Base-by-base conservation (phyloP, 2,888 invertebrate genomes). In the Taphrorychus bicolor region DNA sequence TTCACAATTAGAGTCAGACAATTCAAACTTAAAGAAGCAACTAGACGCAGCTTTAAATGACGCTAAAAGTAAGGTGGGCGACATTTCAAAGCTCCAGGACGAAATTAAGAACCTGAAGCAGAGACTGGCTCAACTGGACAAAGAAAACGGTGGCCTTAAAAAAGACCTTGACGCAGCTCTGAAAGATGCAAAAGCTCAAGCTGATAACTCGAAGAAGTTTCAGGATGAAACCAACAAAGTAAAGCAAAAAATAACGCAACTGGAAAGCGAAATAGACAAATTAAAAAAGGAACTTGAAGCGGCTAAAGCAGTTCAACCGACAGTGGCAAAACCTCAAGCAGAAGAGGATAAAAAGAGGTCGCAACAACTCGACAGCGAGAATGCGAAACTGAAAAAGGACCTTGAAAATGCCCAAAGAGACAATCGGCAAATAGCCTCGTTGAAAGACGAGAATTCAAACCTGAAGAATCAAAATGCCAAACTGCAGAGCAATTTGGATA, bases 61-160 rank as follows among this genome's bases (percentile, higher is more conserved):
- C n/a, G 54, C 69, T 1, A 73, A 72, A 63, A 69, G 61, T 24
- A 65, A 66, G 19, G 52, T 59, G 0, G 45, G 42, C 0, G 72
- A 53, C 48, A 59, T 71, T 17, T 64, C 70, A n/a, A 66, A 65
- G 41, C 42, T 66, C 3, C 72, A 75, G 41, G 73, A 70, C 19
- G 72, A 73, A 32, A 71, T 72, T 45, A 70, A 71, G 3, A 73
- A 73, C 32, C 63, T 74, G 17, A 76, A 75, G 51, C 74, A 74
- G 48, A 71, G 71, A 64, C 59, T 74, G 14, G 73, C 66, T 2
- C 72, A 76, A 40, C 51, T 76, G 5, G 74, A 77, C 42, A 73
- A 72, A 53, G 72, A 71, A 7, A 73, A 73, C 24, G 63, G 58
- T 0, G 61, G 68, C 54, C 52, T 72, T 24, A 73, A 62, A 40